A percentile compares a stretch with the other conserved stretches of the same genome.
phyloP scores from a whole-genome alignment of 1,140 invertebrate species.

The Mycetomoellerius zeteki region DNA sequence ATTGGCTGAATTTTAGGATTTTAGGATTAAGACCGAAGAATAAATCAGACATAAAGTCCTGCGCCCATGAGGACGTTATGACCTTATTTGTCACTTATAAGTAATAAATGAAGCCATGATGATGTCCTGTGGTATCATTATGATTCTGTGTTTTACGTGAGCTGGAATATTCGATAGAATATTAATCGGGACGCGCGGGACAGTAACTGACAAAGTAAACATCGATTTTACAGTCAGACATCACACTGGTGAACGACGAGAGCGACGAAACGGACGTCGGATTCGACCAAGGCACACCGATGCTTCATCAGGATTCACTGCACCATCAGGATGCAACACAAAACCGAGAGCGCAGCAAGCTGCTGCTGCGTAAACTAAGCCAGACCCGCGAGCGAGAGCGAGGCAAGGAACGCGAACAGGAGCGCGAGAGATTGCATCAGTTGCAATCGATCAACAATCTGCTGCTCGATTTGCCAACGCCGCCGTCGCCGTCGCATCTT shows the following conservation, averaged over 20 bases:
- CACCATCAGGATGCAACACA: conserved; percentile 66
- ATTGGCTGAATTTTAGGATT: no score
- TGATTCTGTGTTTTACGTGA: no score
- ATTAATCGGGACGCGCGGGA: neutral
- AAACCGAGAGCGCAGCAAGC: conserved; percentile 54
- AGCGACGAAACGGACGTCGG: conserved; percentile 31
- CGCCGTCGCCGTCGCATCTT: conserved; percentile 51
- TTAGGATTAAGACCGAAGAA: no score
- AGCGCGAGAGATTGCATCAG: conserved; percentile 77
- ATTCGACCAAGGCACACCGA: conserved; percentile 13
- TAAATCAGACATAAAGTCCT: no score
- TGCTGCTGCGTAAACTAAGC: conserved; percentile 44
- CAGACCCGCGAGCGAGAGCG: conserved; percentile 57
- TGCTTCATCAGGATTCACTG: conserved; percentile 48
- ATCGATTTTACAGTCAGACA: conserved; percentile 40
- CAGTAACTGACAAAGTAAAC: neutral
- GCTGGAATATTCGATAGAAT: neutral
- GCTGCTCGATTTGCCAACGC: conserved; percentile 76
- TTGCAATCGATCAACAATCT: conserved; percentile 80
- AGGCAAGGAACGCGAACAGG: conserved; percentile 61
- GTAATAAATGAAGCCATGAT: no score
- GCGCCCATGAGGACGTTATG: no score
- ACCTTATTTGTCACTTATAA: no score
- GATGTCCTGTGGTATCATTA: no score
- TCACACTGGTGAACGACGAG: conserved; percentile 33